phyloP scores from a whole-genome alignment of 2,888 invertebrate genomes.

The Drosophila barbarae region DNA sequence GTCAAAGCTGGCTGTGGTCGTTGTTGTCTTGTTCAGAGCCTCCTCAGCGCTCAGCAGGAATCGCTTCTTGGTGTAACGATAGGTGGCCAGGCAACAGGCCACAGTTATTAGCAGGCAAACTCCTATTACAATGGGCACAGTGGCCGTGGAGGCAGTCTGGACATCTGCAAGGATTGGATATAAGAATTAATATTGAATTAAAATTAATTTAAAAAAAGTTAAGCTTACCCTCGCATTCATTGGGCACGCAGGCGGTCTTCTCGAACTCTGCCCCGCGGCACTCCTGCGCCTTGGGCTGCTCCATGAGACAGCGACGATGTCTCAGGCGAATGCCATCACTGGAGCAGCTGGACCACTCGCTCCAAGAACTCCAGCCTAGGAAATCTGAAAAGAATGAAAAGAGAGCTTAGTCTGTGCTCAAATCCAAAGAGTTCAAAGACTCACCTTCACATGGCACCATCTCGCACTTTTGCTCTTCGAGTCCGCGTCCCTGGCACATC shows the following conservation, averaged over 20 bases:
- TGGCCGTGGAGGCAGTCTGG: conserved; percentile 68
- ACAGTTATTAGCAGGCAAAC: conserved; percentile 78
- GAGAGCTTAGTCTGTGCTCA: background rate
- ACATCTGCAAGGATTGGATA: conserved; percentile 47
- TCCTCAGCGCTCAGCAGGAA: conserved; percentile 59
- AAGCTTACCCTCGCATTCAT: conserved; percentile 73
- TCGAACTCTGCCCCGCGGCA: conserved; percentile 87
- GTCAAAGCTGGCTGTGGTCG: conserved; percentile 87
- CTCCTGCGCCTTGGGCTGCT: conserved; percentile 81
- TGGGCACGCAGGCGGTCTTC: conserved; percentile 83
- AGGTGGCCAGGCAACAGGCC: conserved; percentile 78
- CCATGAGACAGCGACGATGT: conserved; percentile 83
- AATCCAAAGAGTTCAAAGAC: conserved; percentile 27
- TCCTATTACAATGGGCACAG: conserved; percentile 51
- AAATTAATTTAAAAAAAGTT: background rate
- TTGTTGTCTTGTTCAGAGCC: conserved; percentile 81
- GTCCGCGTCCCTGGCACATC: conserved; percentile 83
- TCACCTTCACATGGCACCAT: conserved; percentile 85
- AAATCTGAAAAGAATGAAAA: conserved; percentile 80
- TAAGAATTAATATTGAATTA: background rate
- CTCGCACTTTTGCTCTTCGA: conserved; percentile 86
- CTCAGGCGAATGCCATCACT: conserved; percentile 85
- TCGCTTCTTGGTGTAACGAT: conserved; percentile 80
- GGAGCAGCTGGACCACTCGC: conserved; percentile 85
- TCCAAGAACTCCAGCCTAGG: conserved; percentile 88